Evolutionary conservation across 2,113 vertebrate species (phyloP).

Genomic region (Microtus ochrogaster): DNA sequence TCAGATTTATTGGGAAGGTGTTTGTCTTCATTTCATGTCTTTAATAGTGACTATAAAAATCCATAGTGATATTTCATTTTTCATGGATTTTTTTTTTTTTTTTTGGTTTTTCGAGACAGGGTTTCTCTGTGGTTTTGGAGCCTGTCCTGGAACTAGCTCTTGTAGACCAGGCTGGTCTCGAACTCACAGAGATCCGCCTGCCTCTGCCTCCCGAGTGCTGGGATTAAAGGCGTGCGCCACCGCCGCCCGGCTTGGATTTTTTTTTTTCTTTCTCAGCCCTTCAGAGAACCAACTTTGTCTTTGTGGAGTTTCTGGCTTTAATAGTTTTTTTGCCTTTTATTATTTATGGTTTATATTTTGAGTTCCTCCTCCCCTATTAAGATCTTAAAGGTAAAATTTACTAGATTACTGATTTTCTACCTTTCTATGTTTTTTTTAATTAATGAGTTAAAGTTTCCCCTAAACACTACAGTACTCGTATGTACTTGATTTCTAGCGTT

Average conservation of each 20-base stretch:
- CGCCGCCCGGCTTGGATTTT: too few species aligned
- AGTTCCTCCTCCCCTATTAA: neutral
- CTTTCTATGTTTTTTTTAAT: neutral
- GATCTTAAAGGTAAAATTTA: neutral
- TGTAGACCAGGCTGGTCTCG: too few species aligned
- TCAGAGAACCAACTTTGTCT: conserved; percentile 9
- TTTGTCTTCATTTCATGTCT: neutral
- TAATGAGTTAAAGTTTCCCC: neutral
- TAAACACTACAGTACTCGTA: neutral
- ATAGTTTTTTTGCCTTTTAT: neutral
- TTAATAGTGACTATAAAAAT: conserved; percentile 14
- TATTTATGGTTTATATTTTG: neutral
- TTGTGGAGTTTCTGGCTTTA: neutral
- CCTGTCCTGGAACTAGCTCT: too few species aligned
- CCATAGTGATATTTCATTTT: too few species aligned
- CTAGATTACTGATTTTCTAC: neutral
- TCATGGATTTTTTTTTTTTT: neutral
- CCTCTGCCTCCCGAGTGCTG: too few species aligned
- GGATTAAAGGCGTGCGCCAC: too few species aligned
- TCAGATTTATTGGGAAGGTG: neutral
- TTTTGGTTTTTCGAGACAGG: too few species aligned
- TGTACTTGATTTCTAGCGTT: neutral
- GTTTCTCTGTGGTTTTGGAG: too few species aligned
- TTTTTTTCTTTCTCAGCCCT: neutral
- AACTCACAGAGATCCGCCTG: too few species aligned